Percentiles rank a stretch among this genome's conserved stretches.
phyloP scores from a whole-genome alignment of 2,888 invertebrate species.

The Amblyjoppa proteus region DNA sequence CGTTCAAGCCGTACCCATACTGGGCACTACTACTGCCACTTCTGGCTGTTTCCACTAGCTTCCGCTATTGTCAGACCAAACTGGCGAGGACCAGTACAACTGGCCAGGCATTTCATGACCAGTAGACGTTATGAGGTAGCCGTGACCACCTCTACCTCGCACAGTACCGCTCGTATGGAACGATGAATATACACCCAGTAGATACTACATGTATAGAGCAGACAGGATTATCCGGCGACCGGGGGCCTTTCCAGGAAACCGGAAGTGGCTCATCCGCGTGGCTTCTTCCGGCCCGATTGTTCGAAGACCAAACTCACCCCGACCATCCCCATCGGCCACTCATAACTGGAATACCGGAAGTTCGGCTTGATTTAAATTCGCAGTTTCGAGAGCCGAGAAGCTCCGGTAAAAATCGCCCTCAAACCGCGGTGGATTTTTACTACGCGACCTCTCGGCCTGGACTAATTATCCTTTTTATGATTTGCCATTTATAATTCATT shows the following conservation, averaged over 20 bases:
- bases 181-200: constrained; percentile 11
- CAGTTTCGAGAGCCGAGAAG: background rate
- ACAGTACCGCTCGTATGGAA: background rate
- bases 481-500: too few species aligned
- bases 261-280: constrained; percentile 49
- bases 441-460: background rate
- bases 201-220: constrained; percentile 31
- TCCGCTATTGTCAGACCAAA: background rate
- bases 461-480: too few species aligned
- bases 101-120: constrained; percentile 5
- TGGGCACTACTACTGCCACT: constrained; percentile 13
- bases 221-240: constrained; percentile 56
- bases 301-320: constrained; percentile 32
- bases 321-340: constrained; percentile 5
- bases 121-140: constrained; percentile 4
- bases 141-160: background rate
- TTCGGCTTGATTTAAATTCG: constrained; percentile 28
- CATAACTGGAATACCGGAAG: background rate
- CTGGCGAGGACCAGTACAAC: background rate
- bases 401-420: constrained; percentile 1
- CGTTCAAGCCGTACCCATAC: background rate
- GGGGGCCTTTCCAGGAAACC: constrained; percentile 33
- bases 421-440: background rate
- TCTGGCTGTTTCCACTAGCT: constrained; percentile 12
- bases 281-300: constrained; percentile 58